phyloP scores from a whole-genome alignment of 1,140 invertebrate species.

The Drosophila takahashii region DNA sequence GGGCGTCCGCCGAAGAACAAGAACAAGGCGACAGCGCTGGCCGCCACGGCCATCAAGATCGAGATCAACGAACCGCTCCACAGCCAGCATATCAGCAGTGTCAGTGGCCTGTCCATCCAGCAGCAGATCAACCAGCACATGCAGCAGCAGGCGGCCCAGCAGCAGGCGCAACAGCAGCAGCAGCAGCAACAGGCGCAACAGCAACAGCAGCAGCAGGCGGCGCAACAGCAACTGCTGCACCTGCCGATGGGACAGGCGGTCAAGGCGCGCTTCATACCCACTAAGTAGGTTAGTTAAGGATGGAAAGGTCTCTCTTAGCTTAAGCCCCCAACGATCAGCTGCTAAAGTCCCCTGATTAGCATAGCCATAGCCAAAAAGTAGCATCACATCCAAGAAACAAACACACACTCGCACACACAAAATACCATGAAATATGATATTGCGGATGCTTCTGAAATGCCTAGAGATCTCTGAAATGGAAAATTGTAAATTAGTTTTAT shows the following conservation, averaged over 20 bases:
- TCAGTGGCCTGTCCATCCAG: conserved; percentile 79
- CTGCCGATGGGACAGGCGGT: conserved; percentile 72
- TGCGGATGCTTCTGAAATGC: conserved; percentile 1
- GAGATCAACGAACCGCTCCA: conserved; percentile 81
- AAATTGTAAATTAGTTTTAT: no score
- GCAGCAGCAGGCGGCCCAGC: conserved; percentile 66
- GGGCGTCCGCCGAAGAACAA: conserved; percentile 82
- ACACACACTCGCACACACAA: conserved; percentile 9
- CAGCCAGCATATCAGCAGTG: conserved; percentile 81
- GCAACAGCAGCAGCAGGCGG: conserved; percentile 58
- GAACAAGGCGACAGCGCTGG: conserved; percentile 60
- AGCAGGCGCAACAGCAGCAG: conserved; percentile 55
- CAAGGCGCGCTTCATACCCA: conserved; percentile 82
- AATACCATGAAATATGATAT: conserved; percentile 3
- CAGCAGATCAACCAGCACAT: conserved; percentile 83
- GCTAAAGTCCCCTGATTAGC: conserved; percentile 28
- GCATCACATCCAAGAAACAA: conserved; percentile 45
- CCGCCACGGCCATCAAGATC: conserved; percentile 77
- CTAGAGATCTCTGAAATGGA: background rate
- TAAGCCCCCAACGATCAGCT: conserved; percentile 32
- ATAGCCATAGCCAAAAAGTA: conserved; percentile 55
- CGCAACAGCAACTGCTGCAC: conserved; percentile 66
- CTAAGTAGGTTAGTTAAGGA: conserved; percentile 58
- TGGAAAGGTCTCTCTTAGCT: conserved; percentile 40
- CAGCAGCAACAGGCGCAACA: conserved; percentile 53